Conservation (phyloP, 2,888 invertebrate genomes). For the Congeria kusceri region DNA sequence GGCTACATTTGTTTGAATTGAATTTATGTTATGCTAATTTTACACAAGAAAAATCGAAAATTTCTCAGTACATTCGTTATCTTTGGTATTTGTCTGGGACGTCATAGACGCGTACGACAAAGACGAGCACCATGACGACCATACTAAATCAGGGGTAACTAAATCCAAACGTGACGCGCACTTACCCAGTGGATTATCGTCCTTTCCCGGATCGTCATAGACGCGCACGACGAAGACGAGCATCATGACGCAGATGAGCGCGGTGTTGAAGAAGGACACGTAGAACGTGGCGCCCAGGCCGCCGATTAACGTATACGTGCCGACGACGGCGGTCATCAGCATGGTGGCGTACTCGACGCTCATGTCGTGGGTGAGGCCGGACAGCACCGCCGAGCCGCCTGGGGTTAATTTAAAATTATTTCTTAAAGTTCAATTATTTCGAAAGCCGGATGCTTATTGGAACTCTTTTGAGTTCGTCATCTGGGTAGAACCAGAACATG, state of each 20-base stretch:
- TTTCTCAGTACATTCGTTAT: too few relatives aligned
- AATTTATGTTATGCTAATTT: too few relatives aligned
- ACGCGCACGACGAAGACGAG: slow-evolving; percentile 82
- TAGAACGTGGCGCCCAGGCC: slow-evolving; percentile 85
- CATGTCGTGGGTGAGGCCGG: slow-evolving; percentile 81
- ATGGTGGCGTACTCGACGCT: slow-evolving; percentile 82
- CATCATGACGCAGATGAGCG: slow-evolving; percentile 82
- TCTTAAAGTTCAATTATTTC: too few relatives aligned
- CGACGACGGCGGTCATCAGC: slow-evolving; percentile 81
- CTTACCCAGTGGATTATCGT: slow-evolving; percentile 70
- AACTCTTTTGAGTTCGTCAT: too few relatives aligned
- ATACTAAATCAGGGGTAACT: too few relatives aligned
- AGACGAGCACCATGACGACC: too few relatives aligned
- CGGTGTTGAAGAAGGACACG: slow-evolving; percentile 85
- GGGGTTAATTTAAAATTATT: background rate
- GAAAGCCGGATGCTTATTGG: too few relatives aligned
- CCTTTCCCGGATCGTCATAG: slow-evolving; percentile 74
- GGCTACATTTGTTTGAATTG: too few relatives aligned
- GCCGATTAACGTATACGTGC: slow-evolving; percentile 83
- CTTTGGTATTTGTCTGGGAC: too few relatives aligned
- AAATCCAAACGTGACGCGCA: background rate
- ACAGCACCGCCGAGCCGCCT: slow-evolving; percentile 83
- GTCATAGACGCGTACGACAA: too few relatives aligned
- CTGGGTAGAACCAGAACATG: too few relatives aligned
- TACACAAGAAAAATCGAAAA: too few relatives aligned